Evolutionary conservation across 2,888 invertebrate species (phyloP).

Genomic region (Choristoneura rosaceana): DNA sequence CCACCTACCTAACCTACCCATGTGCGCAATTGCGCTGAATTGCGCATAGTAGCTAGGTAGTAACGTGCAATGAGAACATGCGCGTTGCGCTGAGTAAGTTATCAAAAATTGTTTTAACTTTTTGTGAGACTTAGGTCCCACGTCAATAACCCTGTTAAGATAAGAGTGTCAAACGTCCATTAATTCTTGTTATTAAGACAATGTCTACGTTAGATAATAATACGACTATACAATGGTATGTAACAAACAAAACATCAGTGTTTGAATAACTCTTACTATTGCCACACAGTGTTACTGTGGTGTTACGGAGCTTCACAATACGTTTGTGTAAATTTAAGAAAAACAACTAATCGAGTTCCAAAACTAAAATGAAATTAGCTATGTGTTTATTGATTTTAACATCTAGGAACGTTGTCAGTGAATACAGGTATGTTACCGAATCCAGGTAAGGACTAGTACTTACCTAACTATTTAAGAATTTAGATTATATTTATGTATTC

Average conservation of each 20-base stretch:
- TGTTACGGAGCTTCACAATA: conserved; percentile 3
- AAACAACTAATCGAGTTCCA: neutral
- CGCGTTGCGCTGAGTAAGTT: neutral
- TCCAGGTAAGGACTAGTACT: neutral
- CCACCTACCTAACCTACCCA: too few species aligned
- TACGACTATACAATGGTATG: conserved; percentile 26
- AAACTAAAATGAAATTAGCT: conserved; percentile 26
- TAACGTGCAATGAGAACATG: neutral
- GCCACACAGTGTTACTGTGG: conserved; percentile 6
- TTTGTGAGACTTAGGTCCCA: conserved; percentile 37
- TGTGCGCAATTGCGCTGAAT: too few species aligned
- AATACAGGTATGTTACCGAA: conserved; percentile 51
- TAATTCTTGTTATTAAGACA: conserved; percentile 43
- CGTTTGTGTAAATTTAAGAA: neutral
- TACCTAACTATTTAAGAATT: neutral
- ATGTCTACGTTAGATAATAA: conserved; percentile 34
- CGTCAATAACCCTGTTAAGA: conserved; percentile 71
- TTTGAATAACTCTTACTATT: conserved; percentile 21
- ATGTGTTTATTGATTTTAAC: conserved; percentile 47
- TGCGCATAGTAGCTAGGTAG: neutral
- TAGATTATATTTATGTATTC: too few species aligned
- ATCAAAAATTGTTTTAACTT: conserved; percentile 15
- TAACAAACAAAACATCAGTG: conserved; percentile 16
- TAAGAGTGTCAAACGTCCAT: conserved; percentile 71
- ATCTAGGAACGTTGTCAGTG: conserved; percentile 47